Evolutionary conservation across 1,140 invertebrate genomes (phyloP).

Genomic region (Drosophila nikananu): DNA sequence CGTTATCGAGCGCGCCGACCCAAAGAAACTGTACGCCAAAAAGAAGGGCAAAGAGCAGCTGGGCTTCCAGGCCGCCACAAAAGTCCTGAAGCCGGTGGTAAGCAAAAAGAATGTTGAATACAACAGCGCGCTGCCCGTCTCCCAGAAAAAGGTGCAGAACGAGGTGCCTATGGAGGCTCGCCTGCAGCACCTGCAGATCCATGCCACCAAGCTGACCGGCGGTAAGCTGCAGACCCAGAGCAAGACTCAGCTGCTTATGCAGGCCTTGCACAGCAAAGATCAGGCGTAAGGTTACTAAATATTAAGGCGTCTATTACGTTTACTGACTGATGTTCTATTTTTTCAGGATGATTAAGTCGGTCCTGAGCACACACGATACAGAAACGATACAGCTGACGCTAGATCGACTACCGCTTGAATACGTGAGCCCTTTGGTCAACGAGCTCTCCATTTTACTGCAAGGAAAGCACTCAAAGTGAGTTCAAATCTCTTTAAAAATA

Average conservation of each 20-base stretch:
- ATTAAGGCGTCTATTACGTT: not conserved
- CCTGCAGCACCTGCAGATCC: slow-evolving; percentile 89
- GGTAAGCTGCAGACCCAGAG: slow-evolving; percentile 87
- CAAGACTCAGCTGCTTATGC: slow-evolving; percentile 90
- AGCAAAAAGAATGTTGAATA: slow-evolving; percentile 80
- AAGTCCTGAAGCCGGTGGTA: slow-evolving; percentile 86
- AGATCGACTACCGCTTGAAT: slow-evolving; percentile 88
- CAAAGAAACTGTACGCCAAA: slow-evolving; percentile 83
- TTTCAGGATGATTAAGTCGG: slow-evolving; percentile 86
- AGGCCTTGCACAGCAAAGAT: slow-evolving; percentile 92
- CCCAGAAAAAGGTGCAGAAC: slow-evolving; percentile 86
- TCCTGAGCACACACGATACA: slow-evolving; percentile 87
- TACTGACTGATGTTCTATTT: not conserved
- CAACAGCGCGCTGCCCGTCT: slow-evolving; percentile 78
- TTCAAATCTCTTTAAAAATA: not conserved
- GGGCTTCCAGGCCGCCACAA: slow-evolving; percentile 78
- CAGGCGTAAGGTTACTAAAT: slow-evolving; percentile 84
- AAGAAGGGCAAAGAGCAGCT: slow-evolving; percentile 78
- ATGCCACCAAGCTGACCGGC: slow-evolving; percentile 84
- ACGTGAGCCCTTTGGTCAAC: slow-evolving; percentile 87
- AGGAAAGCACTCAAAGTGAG: slow-evolving; percentile 88
- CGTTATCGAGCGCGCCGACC: slow-evolving; percentile 87
- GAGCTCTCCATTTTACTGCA: slow-evolving; percentile 88
- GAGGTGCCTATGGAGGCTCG: slow-evolving; percentile 92
- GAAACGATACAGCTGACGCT: slow-evolving; percentile 88